Conservation (phyloP, 2,888 invertebrate species). For the Sycophila texana region DNA sequence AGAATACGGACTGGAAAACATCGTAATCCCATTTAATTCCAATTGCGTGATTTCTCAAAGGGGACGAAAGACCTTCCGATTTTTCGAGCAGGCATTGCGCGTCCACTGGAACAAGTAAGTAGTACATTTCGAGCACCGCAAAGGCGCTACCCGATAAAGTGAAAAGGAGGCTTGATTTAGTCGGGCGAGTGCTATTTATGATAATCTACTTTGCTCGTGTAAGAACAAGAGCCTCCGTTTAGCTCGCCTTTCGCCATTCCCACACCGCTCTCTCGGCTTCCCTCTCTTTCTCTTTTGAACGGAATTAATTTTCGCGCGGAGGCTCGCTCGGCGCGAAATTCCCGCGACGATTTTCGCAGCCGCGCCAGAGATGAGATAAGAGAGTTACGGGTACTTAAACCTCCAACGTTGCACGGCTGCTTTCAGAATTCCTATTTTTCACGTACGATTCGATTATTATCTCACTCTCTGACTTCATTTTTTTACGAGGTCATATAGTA, state of each 20-base stretch:
- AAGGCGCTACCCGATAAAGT: not conserved
- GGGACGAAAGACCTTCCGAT: too few relatives aligned
- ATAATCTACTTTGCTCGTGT: constrained; percentile 36
- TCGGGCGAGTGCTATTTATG: constrained; percentile 29
- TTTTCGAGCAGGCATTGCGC: too few relatives aligned
- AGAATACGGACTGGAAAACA: too few relatives aligned
- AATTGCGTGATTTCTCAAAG: too few relatives aligned
- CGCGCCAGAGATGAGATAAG: constrained; percentile 15
- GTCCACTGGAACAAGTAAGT: too few relatives aligned
- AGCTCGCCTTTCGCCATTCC: constrained; percentile 35
- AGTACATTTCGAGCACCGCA: too few relatives aligned
- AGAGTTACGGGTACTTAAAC: constrained; percentile 31
- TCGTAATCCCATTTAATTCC: too few relatives aligned
- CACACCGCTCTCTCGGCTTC: not conserved
- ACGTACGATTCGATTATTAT: too few relatives aligned
- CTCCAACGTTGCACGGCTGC: not conserved
- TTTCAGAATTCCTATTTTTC: too few relatives aligned
- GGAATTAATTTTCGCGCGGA: constrained; percentile 22
- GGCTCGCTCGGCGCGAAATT: constrained; percentile 11
- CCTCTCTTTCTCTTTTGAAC: constrained; percentile 6
- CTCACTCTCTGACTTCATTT: too few relatives aligned
- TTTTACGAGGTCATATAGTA: too few relatives aligned
- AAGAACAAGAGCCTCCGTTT: constrained; percentile 36
- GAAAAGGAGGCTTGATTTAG: not conserved
- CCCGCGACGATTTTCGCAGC: constrained; percentile 32